Percentiles rank a stretch among this genome's conserved stretches.
Conservation (phyloP, 2,113 vertebrate species). For the Chloebia gouldiae region DNA sequence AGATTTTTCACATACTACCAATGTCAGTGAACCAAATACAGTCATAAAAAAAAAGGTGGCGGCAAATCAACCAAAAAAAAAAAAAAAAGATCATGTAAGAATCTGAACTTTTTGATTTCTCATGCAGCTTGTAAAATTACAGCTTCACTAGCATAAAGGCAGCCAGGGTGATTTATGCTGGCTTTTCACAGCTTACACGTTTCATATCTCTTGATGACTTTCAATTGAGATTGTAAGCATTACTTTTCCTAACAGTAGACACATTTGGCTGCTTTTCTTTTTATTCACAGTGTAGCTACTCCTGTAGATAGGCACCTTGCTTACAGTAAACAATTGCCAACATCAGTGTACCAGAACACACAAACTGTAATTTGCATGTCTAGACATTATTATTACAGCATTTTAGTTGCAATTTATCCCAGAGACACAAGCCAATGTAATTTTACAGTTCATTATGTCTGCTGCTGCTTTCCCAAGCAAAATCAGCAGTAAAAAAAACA, state of each 20-base stretch:
- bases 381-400: slow-evolving; percentile 35
- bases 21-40: not conserved
- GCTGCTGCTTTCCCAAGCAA: not conserved
- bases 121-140: not conserved
- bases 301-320: not conserved
- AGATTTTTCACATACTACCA: not conserved
- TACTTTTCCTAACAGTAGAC: not conserved
- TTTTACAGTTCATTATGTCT: not conserved
- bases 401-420: not conserved
- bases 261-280: not conserved
- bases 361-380: slow-evolving; percentile 5
- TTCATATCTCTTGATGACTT: not conserved
- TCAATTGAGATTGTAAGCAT: not conserved
- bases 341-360: not conserved
- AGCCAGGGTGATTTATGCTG: not conserved
- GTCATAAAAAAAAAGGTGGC: not conserved
- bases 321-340: not conserved
- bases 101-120: not conserved
- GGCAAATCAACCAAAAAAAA: not conserved
- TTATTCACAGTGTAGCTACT: not conserved
- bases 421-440: not conserved
- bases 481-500: not conserved
- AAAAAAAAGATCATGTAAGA: accelerated
- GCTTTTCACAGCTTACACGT: accelerated
- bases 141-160: not conserved